Evolutionary conservation across 1,140 invertebrate genomes (phyloP).

Genomic region (Brachionus manjavacas): DNA sequence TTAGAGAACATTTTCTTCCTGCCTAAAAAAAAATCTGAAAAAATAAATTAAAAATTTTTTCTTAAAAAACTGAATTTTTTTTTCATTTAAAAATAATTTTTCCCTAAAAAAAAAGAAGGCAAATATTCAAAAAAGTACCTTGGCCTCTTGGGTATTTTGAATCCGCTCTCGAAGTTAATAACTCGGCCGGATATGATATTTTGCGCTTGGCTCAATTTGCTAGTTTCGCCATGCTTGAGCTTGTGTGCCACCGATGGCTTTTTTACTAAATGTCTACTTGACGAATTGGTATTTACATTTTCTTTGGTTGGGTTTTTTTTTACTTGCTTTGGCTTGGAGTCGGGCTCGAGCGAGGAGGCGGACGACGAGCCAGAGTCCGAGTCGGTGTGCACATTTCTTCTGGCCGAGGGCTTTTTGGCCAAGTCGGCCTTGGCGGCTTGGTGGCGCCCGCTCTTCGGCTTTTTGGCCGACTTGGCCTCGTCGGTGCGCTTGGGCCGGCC

Average conservation of each 20-base stretch:
- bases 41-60: too few relatives aligned
- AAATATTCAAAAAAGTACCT: background rate
- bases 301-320: background rate
- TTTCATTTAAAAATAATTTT: too few relatives aligned
- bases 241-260: background rate
- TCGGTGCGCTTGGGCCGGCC: background rate
- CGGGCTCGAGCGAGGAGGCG: background rate
- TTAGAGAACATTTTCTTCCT: too few relatives aligned
- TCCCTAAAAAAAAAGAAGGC: background rate
- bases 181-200: constrained; percentile 21
- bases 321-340: background rate
- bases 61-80: too few relatives aligned
- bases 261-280: background rate
- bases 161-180: constrained; percentile 3
- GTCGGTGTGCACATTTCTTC: background rate
- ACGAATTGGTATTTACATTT: constrained; percentile 23
- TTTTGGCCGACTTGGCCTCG: background rate
- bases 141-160: constrained; percentile 17
- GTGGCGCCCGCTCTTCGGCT: background rate
- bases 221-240: background rate
- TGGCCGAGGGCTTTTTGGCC: background rate
- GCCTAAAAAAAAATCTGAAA: too few relatives aligned
- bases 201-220: background rate
- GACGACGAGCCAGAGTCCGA: background rate
- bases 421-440: background rate